Evolutionary conservation across 2,113 vertebrate genomes (phyloP).

Genomic region (Nerophis ophidion): DNA sequence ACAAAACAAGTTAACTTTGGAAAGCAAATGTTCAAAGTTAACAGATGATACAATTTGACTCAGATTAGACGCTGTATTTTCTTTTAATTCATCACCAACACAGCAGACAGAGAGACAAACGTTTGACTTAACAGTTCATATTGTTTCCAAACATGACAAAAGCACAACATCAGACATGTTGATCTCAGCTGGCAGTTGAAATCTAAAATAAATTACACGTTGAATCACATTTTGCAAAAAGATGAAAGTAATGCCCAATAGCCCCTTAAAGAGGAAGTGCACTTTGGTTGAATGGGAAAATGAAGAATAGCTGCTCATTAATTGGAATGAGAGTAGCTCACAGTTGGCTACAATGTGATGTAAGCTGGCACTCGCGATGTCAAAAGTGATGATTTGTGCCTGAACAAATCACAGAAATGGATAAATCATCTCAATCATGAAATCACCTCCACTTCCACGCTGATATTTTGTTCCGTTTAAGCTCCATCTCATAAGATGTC

Average conservation of each 20-base stretch:
- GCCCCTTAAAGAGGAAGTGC: constrained; percentile 60
- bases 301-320: constrained; percentile 40
- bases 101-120: background rate
- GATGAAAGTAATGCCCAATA: constrained; percentile 49
- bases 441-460: constrained; percentile 19
- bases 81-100: constrained; percentile 11
- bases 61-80: constrained; percentile 3
- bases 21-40: constrained; percentile 6
- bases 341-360: constrained; percentile 14
- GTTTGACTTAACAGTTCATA: background rate
- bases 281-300: constrained; percentile 57
- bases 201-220: constrained; percentile 12
- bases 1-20: constrained; percentile 14
- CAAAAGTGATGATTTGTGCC: background rate
- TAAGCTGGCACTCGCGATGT: constrained; percentile 16
- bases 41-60: constrained; percentile 13
- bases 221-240: constrained; percentile 16
- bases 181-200: constrained; percentile 1
- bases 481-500: constrained; percentile 33
- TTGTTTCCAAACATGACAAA: constrained; percentile 8
- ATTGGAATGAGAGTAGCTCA: constrained; percentile 24
- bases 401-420: background rate
- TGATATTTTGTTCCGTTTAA: background rate
- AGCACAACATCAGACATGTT: constrained; percentile 22
- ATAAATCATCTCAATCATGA: constrained; percentile 39